Evolutionary conservation across 2,797 vertebrate species (phyloP), one percentile per base, ranked within the genome.

Genomic region (Pempheris klunzingeri): DNA sequence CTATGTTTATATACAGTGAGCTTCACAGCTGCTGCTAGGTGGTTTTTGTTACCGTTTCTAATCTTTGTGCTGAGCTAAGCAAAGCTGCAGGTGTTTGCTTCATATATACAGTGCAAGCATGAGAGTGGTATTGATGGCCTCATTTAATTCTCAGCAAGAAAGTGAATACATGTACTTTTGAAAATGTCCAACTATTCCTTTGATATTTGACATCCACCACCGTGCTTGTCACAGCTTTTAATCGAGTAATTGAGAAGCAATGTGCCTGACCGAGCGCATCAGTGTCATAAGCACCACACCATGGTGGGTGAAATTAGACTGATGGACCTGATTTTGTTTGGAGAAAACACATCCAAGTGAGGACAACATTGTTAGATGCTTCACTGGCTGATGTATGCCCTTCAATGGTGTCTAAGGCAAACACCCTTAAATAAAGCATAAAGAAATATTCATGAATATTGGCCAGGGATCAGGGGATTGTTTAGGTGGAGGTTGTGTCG

Each of bases 401-500:
- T 36, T n/a, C 20, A 57, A 22, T 36, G 7, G 0, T 18, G 32
- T 32, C 5, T 41, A n/a, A n/a, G n/a, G 4, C 39, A 28, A 44
- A 63, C 7, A 49, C 5, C 18, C 1, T 15, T 36, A 22, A 26
- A 38, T 38, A 20, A 24, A 63, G 61, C 18, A 36, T 53, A 39
- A 14, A 28, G 2, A 26, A 11, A 28, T 53, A 49, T 15, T 20
- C 30, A 28, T 38, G 0, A 46, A 28, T 53, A 15, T 22, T 66
- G 15, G 22, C 24, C 38, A 38, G 39, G 39, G 75, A 53, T 41
- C 6, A 1, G 63, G n/a, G 24, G 22, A 65, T 60, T 70, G 71
- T 39, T 71, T 69, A 81, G 61, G 79, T 43, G 60, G 77, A 67
- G 83, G 82, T 49, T 73, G 67, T 77, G 71, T 76, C 34, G 7